Percentiles rank a stretch among this genome's conserved stretches.
Evolutionary conservation across 2,888 invertebrate genomes (phyloP).

Genomic region (Papilio elwesi): DNA sequence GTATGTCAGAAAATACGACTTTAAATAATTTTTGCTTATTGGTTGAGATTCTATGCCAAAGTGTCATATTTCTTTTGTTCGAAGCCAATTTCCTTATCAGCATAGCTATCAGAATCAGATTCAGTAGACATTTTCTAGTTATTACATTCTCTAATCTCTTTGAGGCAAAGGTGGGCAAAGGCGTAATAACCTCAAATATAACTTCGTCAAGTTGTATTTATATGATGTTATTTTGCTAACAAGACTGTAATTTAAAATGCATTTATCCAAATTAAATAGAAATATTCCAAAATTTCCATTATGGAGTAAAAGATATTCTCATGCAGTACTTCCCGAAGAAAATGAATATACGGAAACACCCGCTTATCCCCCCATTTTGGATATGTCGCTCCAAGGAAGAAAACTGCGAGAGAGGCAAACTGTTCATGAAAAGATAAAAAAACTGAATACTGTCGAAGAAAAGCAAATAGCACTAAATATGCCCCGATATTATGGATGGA

Average conservation of each 20-base stretch:
- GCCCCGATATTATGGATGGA: conserved; percentile 92
- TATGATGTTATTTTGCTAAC: conserved; percentile 23
- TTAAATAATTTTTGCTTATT: too few relatives aligned
- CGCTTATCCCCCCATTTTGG: conserved; percentile 86
- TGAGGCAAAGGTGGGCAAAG: neutral
- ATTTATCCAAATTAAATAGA: conserved; percentile 64
- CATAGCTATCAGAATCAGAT: too few relatives aligned
- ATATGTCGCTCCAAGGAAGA: conserved; percentile 80
- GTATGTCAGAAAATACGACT: too few relatives aligned
- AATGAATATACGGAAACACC: conserved; percentile 75
- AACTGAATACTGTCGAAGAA: conserved; percentile 90
- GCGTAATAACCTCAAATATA: conserved; percentile 24
- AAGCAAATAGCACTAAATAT: conserved; percentile 93
- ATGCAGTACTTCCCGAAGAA: conserved; percentile 61
- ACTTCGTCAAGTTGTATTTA: conserved; percentile 12
- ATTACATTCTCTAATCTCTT: too few relatives aligned
- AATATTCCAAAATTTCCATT: conserved; percentile 66
- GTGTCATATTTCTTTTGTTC: too few relatives aligned
- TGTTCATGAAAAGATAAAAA: conserved; percentile 85
- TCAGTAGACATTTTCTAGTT: too few relatives aligned
- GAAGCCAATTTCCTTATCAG: too few relatives aligned
- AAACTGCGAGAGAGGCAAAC: conserved; percentile 73
- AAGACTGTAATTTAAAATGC: conserved; percentile 56
- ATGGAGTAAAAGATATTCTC: conserved; percentile 57
- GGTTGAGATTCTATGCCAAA: too few relatives aligned